Evolutionary conservation across 2,113 vertebrate species (phyloP).

Genomic region (Hoplias malabaricus): DNA sequence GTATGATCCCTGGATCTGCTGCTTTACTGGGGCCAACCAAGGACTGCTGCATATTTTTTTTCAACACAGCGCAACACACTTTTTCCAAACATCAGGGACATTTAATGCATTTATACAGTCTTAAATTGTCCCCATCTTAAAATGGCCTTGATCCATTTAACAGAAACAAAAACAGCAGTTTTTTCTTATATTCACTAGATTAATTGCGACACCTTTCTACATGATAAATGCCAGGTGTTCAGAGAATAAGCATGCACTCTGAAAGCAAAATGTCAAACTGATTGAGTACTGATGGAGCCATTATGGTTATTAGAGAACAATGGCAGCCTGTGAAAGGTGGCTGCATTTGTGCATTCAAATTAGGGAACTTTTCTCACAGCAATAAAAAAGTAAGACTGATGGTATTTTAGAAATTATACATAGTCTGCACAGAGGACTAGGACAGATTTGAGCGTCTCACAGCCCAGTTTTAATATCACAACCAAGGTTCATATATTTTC

Average conservation of each 20-base stretch:
- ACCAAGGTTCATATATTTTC: not conserved
- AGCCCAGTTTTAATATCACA: too few relatives aligned
- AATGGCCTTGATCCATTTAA: not conserved
- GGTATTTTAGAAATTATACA: too few relatives aligned
- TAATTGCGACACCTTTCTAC: not conserved
- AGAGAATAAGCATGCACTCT: not conserved
- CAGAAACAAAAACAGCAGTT: not conserved
- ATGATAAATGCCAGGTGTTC: slow-evolving; percentile 15
- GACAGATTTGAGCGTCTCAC: too few relatives aligned
- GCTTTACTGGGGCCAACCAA: not conserved
- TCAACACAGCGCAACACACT: not conserved
- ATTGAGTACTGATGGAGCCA: not conserved
- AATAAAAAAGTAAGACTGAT: too few relatives aligned
- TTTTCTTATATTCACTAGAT: not conserved
- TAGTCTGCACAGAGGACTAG: too few relatives aligned
- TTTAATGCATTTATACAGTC: not conserved
- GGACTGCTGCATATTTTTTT: too few relatives aligned
- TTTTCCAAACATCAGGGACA: not conserved
- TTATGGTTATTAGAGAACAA: not conserved
- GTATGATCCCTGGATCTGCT: not conserved
- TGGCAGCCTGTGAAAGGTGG: not conserved
- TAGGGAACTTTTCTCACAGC: too few relatives aligned
- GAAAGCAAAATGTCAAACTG: slow-evolving; percentile 11
- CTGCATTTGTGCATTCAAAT: not conserved
- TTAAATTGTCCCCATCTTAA: not conserved